Percentiles rank a stretch among this genome's conserved stretches.
Conservation (phyloP, 2,113 vertebrate species). For the Chaetodon trifascialis region DNA sequence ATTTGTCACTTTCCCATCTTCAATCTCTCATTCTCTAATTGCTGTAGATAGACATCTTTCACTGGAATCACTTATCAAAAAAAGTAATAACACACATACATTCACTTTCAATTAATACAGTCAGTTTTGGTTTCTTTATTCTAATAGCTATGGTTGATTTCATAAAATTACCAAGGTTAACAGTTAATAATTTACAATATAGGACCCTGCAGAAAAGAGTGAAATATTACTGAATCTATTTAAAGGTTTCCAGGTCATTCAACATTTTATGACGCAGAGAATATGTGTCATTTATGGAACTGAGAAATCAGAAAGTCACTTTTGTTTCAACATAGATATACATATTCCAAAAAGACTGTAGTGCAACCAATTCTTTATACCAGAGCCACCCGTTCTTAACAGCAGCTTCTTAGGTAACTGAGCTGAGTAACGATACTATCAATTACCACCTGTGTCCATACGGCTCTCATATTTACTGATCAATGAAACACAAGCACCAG, state of each 20-base stretch:
- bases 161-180: background rate
- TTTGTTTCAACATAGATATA: background rate
- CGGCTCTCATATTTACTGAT: slow-evolving; percentile 5
- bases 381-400: background rate
- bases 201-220: background rate
- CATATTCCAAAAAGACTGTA: background rate
- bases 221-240: too few relatives aligned
- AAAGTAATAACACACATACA: background rate
- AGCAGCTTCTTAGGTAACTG: background rate
- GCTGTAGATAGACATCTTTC: background rate
- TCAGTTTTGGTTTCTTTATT: background rate
- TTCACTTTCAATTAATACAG: background rate
- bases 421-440: background rate
- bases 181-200: background rate
- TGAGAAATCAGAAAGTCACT: background rate
- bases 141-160: background rate
- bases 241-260: background rate
- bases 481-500: slow-evolving; percentile 2
- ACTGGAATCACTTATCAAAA: background rate
- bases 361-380: background rate
- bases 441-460: background rate
- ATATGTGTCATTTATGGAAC: background rate
- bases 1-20: background rate
- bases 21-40: background rate
- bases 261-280: background rate